Conservation (phyloP, 35 echinoderm and acorn worm genomes). For the Apostichopus japonicus region DNA sequence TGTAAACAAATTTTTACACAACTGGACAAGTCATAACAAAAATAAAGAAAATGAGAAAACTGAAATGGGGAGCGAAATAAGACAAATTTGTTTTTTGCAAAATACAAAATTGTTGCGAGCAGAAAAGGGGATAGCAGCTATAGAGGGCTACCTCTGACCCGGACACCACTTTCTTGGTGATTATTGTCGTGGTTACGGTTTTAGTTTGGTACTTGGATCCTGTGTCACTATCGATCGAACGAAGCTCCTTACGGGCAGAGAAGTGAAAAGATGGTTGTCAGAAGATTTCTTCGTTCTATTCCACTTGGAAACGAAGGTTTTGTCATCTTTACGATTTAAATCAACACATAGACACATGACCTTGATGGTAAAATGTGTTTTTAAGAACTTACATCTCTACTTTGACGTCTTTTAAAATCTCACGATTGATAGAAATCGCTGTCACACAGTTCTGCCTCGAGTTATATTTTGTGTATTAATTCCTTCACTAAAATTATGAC, state of each 20-base stretch:
- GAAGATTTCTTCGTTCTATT: neutral
- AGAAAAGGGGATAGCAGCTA: neutral
- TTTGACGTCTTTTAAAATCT: no score
- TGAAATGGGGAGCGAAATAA: neutral
- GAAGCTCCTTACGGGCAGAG: constrained; percentile 42
- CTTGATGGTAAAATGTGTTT: no score
- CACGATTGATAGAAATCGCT: no score
- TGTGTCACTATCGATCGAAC: constrained; percentile 41
- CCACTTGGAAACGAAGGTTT: no score
- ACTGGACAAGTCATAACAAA: no score
- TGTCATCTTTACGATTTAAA: no score
- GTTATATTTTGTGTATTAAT: no score
- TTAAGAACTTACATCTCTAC: no score
- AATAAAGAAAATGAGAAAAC: neutral
- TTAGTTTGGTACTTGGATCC: neutral
- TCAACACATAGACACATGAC: no score
- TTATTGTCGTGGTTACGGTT: constrained; percentile 35
- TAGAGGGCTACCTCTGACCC: constrained; percentile 38
- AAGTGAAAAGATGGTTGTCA: constrained; percentile 5
- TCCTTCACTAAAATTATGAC: no score
- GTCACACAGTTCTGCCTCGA: no score
- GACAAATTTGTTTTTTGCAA: neutral
- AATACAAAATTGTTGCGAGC: neutral
- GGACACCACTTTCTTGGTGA: constrained; percentile 27
- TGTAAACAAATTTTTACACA: no score